Evolutionary conservation across 1,140 invertebrate species (phyloP), one percentile per base, ranked within the genome.

Genomic region (Pristionchus pacificus): DNA sequence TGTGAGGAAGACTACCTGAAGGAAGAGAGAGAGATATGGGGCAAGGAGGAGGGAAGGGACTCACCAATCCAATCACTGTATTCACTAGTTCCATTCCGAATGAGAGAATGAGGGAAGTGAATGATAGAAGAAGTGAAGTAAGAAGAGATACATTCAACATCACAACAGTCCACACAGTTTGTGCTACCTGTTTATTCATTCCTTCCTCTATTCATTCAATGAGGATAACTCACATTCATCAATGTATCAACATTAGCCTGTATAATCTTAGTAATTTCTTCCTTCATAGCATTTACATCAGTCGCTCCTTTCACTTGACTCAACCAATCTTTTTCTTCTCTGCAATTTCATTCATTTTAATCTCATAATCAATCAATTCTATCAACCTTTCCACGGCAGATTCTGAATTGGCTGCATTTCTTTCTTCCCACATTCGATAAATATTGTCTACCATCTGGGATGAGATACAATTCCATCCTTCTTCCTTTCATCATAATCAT

Each of bases 51-150:
- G n/a, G n/a, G n/a, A n/a, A n/a, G n/a, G n/a, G n/a, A n/a, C n/a
- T n/a, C 87, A 95, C 93, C 86, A 92, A 88, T 84, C 92, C 93
- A 27, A 98, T 88, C 68, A 93, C 87, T 83, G 96, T 94, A 85
- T 96, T 96, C 63, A 97, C 88, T 65, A 97, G 89, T 14, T 93
- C 92, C 25, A 93, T 91, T 71, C 94, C 93, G 38, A 95, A 94
- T 68, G 92, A 92, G 60, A 97, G 87, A 61, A 98, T 81, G 14
- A 96, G 83, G 1, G 93, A 95, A 3, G 96, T 85, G 57, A 93
- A 88, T 14, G 94, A 90, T 1, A 91, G 92, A 1, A 95, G 81
- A 1, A 93, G 89, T 33, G 90, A 90, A 10, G 95, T 85, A n/a
- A 95, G 88, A n/a, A 98, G 87, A 19, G 90, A 92, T 77, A 97